Conservation (phyloP, 2,113 vertebrate genomes). For the Calyptomena viridis region DNA sequence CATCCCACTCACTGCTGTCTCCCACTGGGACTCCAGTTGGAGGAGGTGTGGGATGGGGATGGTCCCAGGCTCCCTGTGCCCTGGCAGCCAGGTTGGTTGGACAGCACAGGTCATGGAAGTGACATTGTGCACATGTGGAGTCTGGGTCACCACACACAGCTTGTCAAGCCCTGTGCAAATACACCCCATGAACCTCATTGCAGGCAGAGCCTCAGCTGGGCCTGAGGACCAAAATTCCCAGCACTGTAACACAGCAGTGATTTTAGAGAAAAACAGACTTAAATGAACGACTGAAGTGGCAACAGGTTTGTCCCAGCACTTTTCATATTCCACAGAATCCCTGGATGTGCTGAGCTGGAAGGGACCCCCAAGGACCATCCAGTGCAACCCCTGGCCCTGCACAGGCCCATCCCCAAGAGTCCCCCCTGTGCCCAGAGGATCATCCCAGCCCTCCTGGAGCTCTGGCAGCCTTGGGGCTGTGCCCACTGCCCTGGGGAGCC, state of each 20-base stretch:
- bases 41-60: not conserved
- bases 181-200: not conserved
- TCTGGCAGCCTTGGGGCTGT: not conserved
- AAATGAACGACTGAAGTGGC: not conserved
- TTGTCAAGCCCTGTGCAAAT: not conserved
- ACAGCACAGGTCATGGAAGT: not conserved
- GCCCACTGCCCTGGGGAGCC: not conserved
- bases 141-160: not conserved
- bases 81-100: not conserved
- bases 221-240: not conserved
- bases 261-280: not conserved
- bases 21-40: not conserved
- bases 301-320: not conserved
- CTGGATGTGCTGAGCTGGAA: not conserved
- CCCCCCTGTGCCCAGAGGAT: not conserved
- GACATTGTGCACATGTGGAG: not conserved
- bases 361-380: not conserved
- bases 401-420: not conserved
- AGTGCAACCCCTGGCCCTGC: not conserved
- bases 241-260: not conserved
- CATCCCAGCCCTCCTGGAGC: not conserved
- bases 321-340: not conserved
- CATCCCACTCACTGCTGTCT: too few species aligned
- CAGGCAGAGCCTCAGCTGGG: not conserved
- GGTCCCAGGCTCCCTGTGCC: rapidly evolving